Conservation (phyloP, 2,113 vertebrate species). For the Cochlearius cochlearius region DNA sequence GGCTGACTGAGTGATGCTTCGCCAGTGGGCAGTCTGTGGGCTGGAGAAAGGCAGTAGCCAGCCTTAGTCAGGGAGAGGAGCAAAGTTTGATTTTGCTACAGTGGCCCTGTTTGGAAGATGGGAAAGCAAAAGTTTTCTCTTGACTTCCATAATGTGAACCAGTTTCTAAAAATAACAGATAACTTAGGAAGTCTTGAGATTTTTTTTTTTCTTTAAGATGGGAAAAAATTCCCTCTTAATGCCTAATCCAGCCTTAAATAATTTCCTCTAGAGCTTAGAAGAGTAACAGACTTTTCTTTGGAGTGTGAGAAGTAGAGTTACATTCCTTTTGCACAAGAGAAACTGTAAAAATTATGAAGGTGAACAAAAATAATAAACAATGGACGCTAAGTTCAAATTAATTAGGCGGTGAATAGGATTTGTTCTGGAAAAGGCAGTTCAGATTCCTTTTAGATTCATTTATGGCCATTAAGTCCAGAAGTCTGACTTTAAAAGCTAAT, state of each 20-base stretch:
- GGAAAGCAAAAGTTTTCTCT: neutral
- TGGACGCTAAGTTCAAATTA: neutral
- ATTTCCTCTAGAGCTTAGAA: neutral
- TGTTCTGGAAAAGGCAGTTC: neutral
- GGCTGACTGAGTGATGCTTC: neutral
- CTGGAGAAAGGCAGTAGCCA: neutral
- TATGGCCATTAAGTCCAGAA: neutral
- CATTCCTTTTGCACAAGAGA: neutral
- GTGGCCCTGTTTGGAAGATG: neutral
- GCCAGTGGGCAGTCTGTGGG: neutral
- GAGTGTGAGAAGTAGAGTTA: neutral
- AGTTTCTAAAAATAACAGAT: neutral
- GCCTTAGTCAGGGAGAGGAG: neutral
- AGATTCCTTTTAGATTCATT: neutral
- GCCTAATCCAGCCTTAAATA: neutral
- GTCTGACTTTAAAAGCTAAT: neutral
- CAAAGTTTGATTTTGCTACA: neutral
- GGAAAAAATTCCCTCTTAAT: neutral
- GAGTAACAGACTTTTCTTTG: neutral
- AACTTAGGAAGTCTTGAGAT: neutral
- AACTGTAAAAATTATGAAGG: neutral
- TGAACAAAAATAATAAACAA: neutral
- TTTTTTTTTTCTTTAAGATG: neutral
- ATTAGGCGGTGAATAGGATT: neutral
- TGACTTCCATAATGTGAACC: neutral